phyloP scores from a whole-genome alignment of 2,113 vertebrate genomes.

The Gallinago jamesoni region DNA sequence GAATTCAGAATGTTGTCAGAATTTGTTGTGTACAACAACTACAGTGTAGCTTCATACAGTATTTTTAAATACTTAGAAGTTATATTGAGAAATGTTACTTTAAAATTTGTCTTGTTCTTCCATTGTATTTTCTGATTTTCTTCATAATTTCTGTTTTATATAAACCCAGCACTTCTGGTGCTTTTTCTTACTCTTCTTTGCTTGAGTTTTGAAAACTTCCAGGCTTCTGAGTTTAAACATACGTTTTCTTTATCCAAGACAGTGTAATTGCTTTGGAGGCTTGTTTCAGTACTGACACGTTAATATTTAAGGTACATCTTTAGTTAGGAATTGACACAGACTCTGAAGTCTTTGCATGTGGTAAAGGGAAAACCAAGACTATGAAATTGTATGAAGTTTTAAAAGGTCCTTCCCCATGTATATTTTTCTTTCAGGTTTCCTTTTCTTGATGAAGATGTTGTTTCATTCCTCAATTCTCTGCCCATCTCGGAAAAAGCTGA shows the following conservation, averaged over 20 bases:
- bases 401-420: not conserved
- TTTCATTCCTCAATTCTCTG: constrained; percentile 87
- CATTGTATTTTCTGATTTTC: not conserved
- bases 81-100: not conserved
- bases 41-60: not conserved
- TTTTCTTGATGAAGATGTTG: constrained; percentile 93
- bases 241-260: not conserved
- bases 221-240: not conserved
- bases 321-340: not conserved
- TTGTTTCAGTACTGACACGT: not conserved
- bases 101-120: not conserved
- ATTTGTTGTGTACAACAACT: not conserved
- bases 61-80: not conserved
- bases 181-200: not conserved
- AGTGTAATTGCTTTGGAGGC: not conserved
- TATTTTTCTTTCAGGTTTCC: constrained; percentile 84
- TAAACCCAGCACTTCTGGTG: not conserved
- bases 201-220: not conserved
- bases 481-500: constrained; percentile 88
- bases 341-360: not conserved
- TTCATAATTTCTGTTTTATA: not conserved
- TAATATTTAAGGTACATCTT: not conserved
- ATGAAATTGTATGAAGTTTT: not conserved
- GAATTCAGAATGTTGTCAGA: not conserved
- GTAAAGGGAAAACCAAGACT: not conserved